Conservation (phyloP, 2,888 invertebrate genomes). For the Abrostola triplasia region DNA sequence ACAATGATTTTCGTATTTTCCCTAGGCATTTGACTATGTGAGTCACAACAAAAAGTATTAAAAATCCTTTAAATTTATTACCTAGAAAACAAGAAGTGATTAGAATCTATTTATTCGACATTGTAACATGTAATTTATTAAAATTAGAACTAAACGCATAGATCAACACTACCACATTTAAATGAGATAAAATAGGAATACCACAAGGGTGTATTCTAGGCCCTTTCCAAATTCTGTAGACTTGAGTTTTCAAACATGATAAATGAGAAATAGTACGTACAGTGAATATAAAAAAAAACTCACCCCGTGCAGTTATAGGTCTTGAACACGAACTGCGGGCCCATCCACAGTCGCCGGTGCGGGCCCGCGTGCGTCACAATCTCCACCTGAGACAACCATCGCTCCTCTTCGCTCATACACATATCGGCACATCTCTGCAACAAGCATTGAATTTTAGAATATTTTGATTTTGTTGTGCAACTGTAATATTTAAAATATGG, state of each 20-base stretch:
- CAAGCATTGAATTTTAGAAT: background rate
- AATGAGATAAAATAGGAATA: background rate
- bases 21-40: background rate
- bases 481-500: background rate
- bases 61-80: background rate
- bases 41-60: background rate
- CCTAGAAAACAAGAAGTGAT: background rate
- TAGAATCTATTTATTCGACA: background rate
- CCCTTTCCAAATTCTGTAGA: background rate
- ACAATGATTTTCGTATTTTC: background rate
- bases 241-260: too few relatives aligned
- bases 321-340: constrained; percentile 99
- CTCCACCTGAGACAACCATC: constrained; percentile 98
- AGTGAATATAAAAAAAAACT: constrained; percentile 51
- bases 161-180: background rate
- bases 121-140: background rate
- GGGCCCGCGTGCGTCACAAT: constrained; percentile 99
- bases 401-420: constrained; percentile 91
- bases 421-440: constrained; percentile 82
- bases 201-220: background rate
- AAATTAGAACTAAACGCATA: background rate
- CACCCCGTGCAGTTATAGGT: constrained; percentile 95
- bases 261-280: background rate
- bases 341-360: constrained; percentile 99
- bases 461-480: background rate